Percentiles rank a stretch among this genome's conserved stretches.
Conservation (phyloP, 1,140 invertebrate species). For the Pantala flavescens region DNA sequence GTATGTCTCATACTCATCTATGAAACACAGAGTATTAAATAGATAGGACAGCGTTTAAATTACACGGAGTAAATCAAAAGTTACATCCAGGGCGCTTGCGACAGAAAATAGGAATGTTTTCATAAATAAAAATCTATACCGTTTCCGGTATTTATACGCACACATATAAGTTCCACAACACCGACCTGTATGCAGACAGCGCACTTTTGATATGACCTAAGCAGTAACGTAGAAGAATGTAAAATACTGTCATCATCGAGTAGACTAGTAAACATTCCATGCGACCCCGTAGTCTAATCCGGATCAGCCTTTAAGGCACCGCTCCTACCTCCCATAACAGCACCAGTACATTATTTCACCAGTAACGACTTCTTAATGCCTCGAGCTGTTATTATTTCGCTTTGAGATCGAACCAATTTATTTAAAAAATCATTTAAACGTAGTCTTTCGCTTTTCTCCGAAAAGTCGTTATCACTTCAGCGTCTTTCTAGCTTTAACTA, state of each 20-base stretch:
- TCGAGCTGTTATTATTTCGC: background rate
- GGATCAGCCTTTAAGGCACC: background rate
- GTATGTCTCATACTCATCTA: background rate
- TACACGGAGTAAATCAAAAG: background rate
- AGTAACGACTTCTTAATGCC: background rate
- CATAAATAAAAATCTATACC: background rate
- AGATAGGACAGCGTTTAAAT: background rate
- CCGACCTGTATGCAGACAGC: background rate
- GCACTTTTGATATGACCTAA: slow-evolving; percentile 9
- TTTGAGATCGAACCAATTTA: slow-evolving; percentile 2
- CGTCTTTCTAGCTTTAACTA: too few species aligned
- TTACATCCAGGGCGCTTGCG: background rate
- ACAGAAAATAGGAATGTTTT: background rate
- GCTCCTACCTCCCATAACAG: background rate
- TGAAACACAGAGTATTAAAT: background rate
- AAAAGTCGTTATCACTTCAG: too few species aligned
- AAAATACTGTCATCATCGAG: background rate
- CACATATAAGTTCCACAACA: background rate
- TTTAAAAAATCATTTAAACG: background rate
- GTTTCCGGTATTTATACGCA: background rate
- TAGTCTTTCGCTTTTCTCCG: too few species aligned
- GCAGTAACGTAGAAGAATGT: background rate
- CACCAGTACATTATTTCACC: background rate
- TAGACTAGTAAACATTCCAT: background rate
- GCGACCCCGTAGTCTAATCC: background rate